These are phyloP conservation scores for Eupsilia transversa DNA, from an alignment of 2,888 invertebrate species.

Conservation along the genomic window DNA sequence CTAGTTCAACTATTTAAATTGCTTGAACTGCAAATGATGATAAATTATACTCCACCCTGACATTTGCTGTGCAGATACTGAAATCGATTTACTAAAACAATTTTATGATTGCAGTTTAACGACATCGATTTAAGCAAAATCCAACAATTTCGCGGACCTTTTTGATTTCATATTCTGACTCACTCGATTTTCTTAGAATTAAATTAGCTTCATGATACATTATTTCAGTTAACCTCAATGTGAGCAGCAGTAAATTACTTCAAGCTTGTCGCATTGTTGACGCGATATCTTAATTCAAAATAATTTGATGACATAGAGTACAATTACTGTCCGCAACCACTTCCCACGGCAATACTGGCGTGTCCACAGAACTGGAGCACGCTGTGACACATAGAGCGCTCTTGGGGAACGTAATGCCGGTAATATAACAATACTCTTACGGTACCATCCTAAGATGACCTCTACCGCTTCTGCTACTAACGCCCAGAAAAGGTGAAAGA, in stretches of 20 bases:
- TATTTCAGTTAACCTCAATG: constrained; percentile 52
- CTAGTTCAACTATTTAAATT: constrained; percentile 61
- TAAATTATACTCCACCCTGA: constrained; percentile 56
- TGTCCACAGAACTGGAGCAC: constrained; percentile 83
- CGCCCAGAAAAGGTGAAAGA: constrained; percentile 52
- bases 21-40: constrained; percentile 62
- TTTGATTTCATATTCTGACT: constrained; percentile 52
- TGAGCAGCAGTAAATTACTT: constrained; percentile 61
- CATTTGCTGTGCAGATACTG: constrained; percentile 52
- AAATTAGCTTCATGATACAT: constrained; percentile 46
- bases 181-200: constrained; percentile 53
- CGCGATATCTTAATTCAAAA: constrained; percentile 66
- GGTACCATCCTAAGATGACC: constrained; percentile 74
- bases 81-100: constrained; percentile 60
- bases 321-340: constrained; percentile 80
- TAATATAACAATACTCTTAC: constrained; percentile 78
- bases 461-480: constrained; percentile 61
- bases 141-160: constrained; percentile 44
- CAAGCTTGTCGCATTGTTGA: constrained; percentile 66
- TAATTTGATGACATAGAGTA: constrained; percentile 65
- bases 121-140: constrained; percentile 49
- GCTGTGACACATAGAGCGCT: constrained; percentile 83
- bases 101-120: constrained; percentile 55
- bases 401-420: constrained; percentile 78
- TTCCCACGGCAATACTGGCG: constrained; percentile 82